Evolutionary conservation across 2,797 vertebrate species (phyloP), one percentile per base, ranked within the genome.

Genomic region (Chaetophractus vellerosus): DNA sequence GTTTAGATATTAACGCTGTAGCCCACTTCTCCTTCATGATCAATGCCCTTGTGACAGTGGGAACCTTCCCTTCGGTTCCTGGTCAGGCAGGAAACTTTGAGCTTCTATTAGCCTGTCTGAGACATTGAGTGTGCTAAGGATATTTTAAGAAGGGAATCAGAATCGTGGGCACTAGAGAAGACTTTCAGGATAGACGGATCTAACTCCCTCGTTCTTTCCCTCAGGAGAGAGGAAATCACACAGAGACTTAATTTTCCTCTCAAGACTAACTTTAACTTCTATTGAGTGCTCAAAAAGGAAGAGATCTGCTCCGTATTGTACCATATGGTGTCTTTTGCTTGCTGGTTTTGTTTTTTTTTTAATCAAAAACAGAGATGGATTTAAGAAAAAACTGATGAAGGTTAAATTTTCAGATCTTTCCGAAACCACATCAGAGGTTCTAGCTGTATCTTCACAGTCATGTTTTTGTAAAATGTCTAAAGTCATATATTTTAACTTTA

Each of bases 231-330:
- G 50, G 11, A 78, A 57, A 28, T 66, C 24, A 45, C 23, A 28
- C 9, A 72, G 5, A 52, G 31, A 38, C 8, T 69, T 7, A 2
- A 31, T 88, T 93, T 93, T 50, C 10, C 24, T 82, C 76, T 66
- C 31, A 48, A 48, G 19, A 71, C 18, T 15, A 26, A 28, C 21
- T 64, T 81, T 9, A 80, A 23, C n/a, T 61, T 24, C 7, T 55
- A 38, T 8, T 89, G 55, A 76, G 85, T 78, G 82, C 19, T 82
- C 69, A 72, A 19, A 86, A 82, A 96, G 71, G 64, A 66, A 55
- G 78, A 74, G 23, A 61, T 91, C 3, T 71, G 19, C 16, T 91
- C 74, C 78, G 26, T 33, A 36, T 5, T 63, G 45, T 52, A 71
- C 0, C n/a, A 71, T n/a, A 41, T 15, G 10, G 0, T 41, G 0